Percentiles rank a stretch among this genome's conserved stretches.
phyloP scores from a whole-genome alignment of 2,888 invertebrate species.

The Zaprionus lineosus region DNA sequence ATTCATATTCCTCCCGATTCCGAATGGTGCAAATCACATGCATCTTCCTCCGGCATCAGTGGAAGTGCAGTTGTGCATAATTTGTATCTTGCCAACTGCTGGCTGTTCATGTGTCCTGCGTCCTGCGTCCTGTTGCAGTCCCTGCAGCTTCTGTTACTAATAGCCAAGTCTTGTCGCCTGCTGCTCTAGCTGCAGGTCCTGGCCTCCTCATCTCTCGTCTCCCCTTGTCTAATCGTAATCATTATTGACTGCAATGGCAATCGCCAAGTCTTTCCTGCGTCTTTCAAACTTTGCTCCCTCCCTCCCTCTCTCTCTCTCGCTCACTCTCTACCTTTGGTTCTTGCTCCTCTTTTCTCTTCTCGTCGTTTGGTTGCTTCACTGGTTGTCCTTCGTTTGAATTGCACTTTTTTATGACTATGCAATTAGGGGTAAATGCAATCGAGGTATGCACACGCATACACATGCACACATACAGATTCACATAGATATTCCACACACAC shows the following conservation, averaged over 20 bases:
- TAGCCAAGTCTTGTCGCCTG: conserved; percentile 22
- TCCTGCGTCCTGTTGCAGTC: conserved; percentile 7
- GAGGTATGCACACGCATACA: conserved; percentile 28
- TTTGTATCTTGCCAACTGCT: conserved; percentile 47
- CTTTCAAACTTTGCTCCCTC: no score
- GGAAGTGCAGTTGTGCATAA: conserved; percentile 62
- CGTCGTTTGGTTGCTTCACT: conserved; percentile 32
- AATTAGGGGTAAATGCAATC: conserved; percentile 78
- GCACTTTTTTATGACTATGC: conserved; percentile 77
- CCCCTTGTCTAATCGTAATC: conserved; percentile 59
- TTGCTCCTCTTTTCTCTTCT: conserved; percentile 19
- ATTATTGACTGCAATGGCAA: conserved; percentile 62
- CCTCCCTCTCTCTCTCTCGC: conserved; percentile 9
- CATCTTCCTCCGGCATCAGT: conserved; percentile 39
- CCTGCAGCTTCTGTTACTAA: conserved; percentile 40
- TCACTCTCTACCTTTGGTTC: conserved; percentile 2
- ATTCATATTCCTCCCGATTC: conserved; percentile 28
- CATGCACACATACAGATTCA: conserved; percentile 3
- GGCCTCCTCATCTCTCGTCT: conserved; percentile 5
- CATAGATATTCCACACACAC: conserved; percentile 13
- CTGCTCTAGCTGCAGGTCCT: conserved; percentile 6
- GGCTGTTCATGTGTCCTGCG: conserved; percentile 3
- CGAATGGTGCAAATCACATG: conserved; percentile 52
- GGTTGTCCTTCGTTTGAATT: conserved; percentile 79
- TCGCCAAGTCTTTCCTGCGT: conserved; percentile 35